Base-by-base conservation (phyloP, 35 echinoderm and acorn worm species). In the Ophiothrix spiculata region DNA sequence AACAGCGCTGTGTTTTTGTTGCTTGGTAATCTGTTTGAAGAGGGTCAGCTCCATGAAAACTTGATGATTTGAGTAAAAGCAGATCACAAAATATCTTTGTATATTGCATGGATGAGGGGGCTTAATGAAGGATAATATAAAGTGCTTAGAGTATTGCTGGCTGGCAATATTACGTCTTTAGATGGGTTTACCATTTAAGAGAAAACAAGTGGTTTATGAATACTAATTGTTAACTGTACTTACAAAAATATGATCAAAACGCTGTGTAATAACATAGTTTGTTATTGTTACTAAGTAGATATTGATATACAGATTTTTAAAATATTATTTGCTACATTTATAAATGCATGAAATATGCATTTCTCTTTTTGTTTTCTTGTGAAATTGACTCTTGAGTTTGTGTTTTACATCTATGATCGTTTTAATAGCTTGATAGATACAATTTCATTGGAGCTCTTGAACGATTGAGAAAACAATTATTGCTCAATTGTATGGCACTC, bases 11-110 rank as follows among this genome's bases (percentile, higher is more conserved):
- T 69, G 60, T 69, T 69, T 25, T 69, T 69, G 3, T 69, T 69
- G 60, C 60, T 69, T 69, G 60, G 60, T 69, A 69, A 69, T 69
- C 60, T 69, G 25, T 69, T 69, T 69, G 60, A 28, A 69, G 60
- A 69, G 60, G 60, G 60, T 69, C 60, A 69, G 6, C 23, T 12
- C 29, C 25, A 69, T 69, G 60, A 69, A 69, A 69, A 15, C 10
- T 69, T 69, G 4, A 69, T 69, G 60, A 69, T 69, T 69, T 69
- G 4, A 12, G n/a, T 69, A 69, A 69, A 69, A 69, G 60, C 60
- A 69, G 60, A 69, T 69, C 60, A 69, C 60, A 15, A 69, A 69
- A 69, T 69, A 69, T 69, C 60, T 69, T 69, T 69, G 60, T 69
- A 69, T 69, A 69, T 69, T 69, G 60, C 60, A 69, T 69, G 23